Conservation (phyloP, 2,888 invertebrate genomes). For the Leucophenga montana region DNA sequence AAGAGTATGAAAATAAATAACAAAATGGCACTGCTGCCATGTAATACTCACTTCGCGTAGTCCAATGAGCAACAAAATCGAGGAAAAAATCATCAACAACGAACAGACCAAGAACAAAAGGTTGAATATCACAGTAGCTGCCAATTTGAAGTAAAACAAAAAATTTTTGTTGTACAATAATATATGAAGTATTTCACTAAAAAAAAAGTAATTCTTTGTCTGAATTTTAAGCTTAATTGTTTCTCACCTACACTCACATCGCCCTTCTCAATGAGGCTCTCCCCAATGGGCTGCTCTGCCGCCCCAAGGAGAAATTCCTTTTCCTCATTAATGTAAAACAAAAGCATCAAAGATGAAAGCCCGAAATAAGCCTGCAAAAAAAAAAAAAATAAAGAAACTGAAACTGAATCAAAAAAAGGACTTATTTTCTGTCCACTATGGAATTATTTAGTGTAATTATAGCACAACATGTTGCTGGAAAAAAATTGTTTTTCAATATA, state of each 20-base stretch:
- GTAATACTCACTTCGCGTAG: slow-evolving; percentile 79
- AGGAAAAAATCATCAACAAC: slow-evolving; percentile 79
- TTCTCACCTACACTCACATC: slow-evolving; percentile 71
- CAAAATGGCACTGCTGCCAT: slow-evolving; percentile 6
- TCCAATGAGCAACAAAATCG: slow-evolving; percentile 80
- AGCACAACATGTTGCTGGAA: not conserved
- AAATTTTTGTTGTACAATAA: not conserved
- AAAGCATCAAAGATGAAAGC: slow-evolving; percentile 78
- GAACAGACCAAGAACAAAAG: slow-evolving; percentile 80
- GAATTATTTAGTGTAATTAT: not conserved
- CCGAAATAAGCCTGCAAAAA: slow-evolving; percentile 80
- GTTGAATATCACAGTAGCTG: slow-evolving; percentile 84
- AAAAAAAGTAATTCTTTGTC: not conserved
- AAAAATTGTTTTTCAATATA: too few species aligned
- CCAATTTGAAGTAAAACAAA: slow-evolving; percentile 61
- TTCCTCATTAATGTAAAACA: slow-evolving; percentile 79
- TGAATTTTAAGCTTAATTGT: slow-evolving; percentile 11
- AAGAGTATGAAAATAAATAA: slow-evolving; percentile 31
- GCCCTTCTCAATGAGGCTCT: slow-evolving; percentile 77
- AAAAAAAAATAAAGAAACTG: too few species aligned
- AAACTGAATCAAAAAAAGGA: too few species aligned
- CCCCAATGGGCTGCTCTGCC: slow-evolving; percentile 75
- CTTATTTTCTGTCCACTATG: not conserved
- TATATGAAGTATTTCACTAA: not conserved
- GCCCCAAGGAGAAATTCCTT: slow-evolving; percentile 79